phyloP scores from a whole-genome alignment of 2,797 vertebrate genomes.

The Lates japonicus region DNA sequence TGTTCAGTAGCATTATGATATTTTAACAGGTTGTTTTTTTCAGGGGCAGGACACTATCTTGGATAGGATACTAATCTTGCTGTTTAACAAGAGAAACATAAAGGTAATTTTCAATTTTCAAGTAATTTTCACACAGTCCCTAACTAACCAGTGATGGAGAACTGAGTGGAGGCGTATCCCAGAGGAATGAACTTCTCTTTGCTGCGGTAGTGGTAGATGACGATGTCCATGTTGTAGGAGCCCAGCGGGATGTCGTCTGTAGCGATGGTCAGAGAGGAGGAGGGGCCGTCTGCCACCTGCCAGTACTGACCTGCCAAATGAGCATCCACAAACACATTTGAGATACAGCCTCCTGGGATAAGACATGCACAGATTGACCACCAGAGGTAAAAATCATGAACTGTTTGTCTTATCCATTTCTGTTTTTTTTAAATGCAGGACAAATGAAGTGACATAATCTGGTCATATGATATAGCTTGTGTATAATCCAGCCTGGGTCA shows the following conservation, averaged over 20 bases:
- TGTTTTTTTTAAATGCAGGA: background rate
- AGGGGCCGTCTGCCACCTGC: constrained; percentile 92
- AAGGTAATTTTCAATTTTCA: no score
- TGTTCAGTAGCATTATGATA: no score
- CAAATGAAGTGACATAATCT: constrained; percentile 35
- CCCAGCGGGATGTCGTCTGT: constrained; percentile 89
- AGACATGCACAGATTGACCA: background rate
- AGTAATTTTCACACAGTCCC: background rate
- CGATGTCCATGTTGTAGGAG: constrained; percentile 93
- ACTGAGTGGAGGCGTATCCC: constrained; percentile 89
- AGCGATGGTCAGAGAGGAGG: constrained; percentile 88
- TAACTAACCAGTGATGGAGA: constrained; percentile 92
- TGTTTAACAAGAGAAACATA: no score
- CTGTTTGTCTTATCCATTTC: background rate
- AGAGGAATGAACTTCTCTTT: constrained; percentile 93
- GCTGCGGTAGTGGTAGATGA: constrained; percentile 93
- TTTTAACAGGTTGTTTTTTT: no score
- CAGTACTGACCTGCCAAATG: constrained; percentile 89
- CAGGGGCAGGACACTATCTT: no score
- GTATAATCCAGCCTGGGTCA: constrained; percentile 32
- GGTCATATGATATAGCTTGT: constrained; percentile 47
- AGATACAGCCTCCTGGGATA: background rate
- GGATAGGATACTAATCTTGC: no score
- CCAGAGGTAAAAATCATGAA: background rate
- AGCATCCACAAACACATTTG: constrained; percentile 7